Base-by-base conservation (phyloP, 1,140 invertebrate genomes). In the Diachasmimorpha longicaudata region DNA sequence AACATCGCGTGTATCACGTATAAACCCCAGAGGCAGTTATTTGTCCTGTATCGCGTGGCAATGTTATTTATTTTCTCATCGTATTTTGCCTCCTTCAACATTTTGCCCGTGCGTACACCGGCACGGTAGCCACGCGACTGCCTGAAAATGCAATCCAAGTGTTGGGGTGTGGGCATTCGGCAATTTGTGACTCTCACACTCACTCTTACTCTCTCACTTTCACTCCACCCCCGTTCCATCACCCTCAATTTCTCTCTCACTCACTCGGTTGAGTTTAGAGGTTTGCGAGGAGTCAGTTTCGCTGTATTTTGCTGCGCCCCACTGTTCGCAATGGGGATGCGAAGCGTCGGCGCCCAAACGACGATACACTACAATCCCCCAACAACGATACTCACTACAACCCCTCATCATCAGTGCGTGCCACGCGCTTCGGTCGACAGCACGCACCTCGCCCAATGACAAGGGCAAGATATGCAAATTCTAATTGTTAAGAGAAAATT, bases 101-200 rank as follows among this genome's bases (percentile, higher is more conserved):
- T 83, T 83, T 80, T 68, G 13, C 9, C 36, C 79, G 83, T 86
- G 85, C 80, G 79, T 80, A 82, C 82, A 80, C 83, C 81, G 77
- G 83, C 81, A 84, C 86, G 79, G 80, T 83, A 80, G 86, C 80
- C 84, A 84, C 85, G 85, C 84, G 84, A 88, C 85, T 87, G 85
- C 82, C 81, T 80, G 76, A 74, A 81, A 86, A 77, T 76, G 76
- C 55, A 75, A 39, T 36, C 25, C 25, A n/a, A 67, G 58, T 72
- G 69, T 68, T 37, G 72, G 55, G 72, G 75, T 67, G 76, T 74
- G 80, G 81, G 79, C 80, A 82, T 81, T 82, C 74, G 76, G 82
- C 80, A 82, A 84, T 86, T 82, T 80, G 71, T 81, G 79, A 70
- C 77, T 75, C 63, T 73, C 42, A 16, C 63, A 19, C n/a, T 67